These are phyloP conservation scores for Azemiops feae DNA, from an alignment of 2,113 vertebrate species.

Conservation along the genomic window DNA sequence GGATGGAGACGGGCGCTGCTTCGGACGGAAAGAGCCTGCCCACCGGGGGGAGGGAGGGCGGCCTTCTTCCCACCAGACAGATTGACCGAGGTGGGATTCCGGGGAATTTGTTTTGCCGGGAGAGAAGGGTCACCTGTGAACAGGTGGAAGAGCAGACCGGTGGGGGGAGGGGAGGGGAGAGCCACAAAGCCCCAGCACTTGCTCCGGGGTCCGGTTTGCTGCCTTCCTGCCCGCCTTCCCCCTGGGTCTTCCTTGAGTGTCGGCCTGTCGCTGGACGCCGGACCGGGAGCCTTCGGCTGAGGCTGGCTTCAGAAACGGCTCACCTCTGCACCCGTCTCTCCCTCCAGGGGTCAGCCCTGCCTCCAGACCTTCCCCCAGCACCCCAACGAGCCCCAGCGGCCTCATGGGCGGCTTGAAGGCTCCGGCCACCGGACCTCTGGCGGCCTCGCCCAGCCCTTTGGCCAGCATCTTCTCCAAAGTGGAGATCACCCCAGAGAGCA, in stretches of 20 bases:
- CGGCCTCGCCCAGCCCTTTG: constrained; percentile 74
- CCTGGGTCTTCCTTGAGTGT: background rate
- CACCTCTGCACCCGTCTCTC: constrained; percentile 25
- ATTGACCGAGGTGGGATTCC: too few species aligned
- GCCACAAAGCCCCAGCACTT: background rate
- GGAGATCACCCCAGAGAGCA: constrained; percentile 92
- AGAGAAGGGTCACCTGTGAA: background rate
- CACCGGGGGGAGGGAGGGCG: too few species aligned
- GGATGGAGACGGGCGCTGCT: background rate
- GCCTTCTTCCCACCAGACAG: too few species aligned
- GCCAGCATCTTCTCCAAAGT: constrained; percentile 95
- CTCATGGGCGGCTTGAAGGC: constrained; percentile 78
- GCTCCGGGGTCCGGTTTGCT: background rate
- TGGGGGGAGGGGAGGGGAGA: background rate
- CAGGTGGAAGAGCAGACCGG: background rate
- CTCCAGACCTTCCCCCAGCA: constrained; percentile 84
- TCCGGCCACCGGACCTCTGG: constrained; percentile 66
- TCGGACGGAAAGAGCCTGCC: too few species aligned
- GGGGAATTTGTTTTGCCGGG: too few species aligned
- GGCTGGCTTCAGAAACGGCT: background rate
- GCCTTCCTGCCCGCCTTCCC: background rate
- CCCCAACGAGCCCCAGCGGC: constrained; percentile 81
- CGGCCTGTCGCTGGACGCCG: too few species aligned
- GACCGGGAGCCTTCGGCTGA: too few species aligned
- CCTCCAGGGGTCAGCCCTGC: constrained; percentile 84